Evolutionary conservation across 2,888 invertebrate genomes (phyloP), one percentile per base, ranked within the genome.

Genomic region (Argyresthia albistria): DNA sequence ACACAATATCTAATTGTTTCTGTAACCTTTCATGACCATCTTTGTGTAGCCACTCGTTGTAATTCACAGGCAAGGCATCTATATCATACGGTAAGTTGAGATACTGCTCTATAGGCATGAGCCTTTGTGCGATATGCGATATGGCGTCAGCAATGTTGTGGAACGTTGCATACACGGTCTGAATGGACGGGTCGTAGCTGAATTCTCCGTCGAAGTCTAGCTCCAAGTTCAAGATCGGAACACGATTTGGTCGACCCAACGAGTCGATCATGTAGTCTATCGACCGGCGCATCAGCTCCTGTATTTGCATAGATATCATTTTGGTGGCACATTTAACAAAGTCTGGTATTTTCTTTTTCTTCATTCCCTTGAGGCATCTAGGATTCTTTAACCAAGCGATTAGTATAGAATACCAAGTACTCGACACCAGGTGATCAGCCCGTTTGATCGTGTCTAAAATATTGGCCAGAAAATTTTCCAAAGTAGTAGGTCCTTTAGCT

Each of bases 271-370:
- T 76, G 57, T 90, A 88, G 46, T 90, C 80, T 47, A 94, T 90
- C 8, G 93, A 93, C 52, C 89, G 81, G 50, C 91, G 89, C 83
- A 94, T 91, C 37, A 92, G 66, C 61, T 91, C 90, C 60, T 92
- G 90, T 60, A 95, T 89, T 71, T 92, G 90, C 62, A 88, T 81
- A 3, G 84, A 79, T 64, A 88, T 86, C 65, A 82, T 80, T 69
- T 75, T 86, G 10, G 79, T 79, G 12, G 86, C 80, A 61, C 84
- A 86, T 59, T 61, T 75, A 4, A 88, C 72, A 62, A 88, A 86
- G 14, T 69, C 67, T 0, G 80, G 70, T 56, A 82, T 67, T 57
- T 66, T 76, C 55, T 76, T 86, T 1, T 64, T 61, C 11, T 67
- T 70, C 79, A 88, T 77, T 14, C 77, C 79, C 66, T 65, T 76